Evolutionary conservation across 1,140 invertebrate genomes (phyloP), one percentile per base, ranked within the genome.

Genomic region (Sarcophaga bullata): DNA sequence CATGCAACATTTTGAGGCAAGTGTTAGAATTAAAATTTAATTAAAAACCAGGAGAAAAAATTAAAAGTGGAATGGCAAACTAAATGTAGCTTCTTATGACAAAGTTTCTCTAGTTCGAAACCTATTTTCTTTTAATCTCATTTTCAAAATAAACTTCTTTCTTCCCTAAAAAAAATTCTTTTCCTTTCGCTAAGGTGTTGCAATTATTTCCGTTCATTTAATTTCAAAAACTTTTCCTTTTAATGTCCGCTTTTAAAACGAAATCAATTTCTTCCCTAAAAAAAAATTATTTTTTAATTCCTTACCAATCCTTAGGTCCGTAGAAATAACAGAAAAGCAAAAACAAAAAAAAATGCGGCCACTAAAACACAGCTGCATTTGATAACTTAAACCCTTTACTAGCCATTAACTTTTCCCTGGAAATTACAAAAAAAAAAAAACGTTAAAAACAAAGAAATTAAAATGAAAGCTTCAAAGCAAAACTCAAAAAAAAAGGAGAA

Each of bases 201-300:
- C 80, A 80, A 80, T 80, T 80, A 80, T 80, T 80, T 80, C 25
- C 25, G 37, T 80, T 80, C 80, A 80, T 80, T 80, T 80, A 47
- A 80, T 58, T 68, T 80, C 25, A 49, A 37, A 37, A 62, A 62
- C 80, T 68, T 80, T 47, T 8, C 50, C 48, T 50, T 19, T 37
- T 37, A 37, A 37, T 37, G 25, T 37, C 25, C 10, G 25, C n/a
- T 76, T 78, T 78, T 50, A 9, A 78, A 52, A 48, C 48, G 75
- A 78, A 78, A 78, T 78, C 75, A 78, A 78, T 78, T 78, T 52
- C 19, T 50, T 78, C 19, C 48, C 7, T 19, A 78, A 37, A 37
- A 37, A 37, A 37, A 4, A 37, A 37, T 72, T 47, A 4, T 47
- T 73, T 78, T 78, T 8, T 25, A 46, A 46, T 73, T 47, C 37